Evolutionary conservation across 2,113 vertebrate species (phyloP).

Genomic region (Vidua chalybeata): DNA sequence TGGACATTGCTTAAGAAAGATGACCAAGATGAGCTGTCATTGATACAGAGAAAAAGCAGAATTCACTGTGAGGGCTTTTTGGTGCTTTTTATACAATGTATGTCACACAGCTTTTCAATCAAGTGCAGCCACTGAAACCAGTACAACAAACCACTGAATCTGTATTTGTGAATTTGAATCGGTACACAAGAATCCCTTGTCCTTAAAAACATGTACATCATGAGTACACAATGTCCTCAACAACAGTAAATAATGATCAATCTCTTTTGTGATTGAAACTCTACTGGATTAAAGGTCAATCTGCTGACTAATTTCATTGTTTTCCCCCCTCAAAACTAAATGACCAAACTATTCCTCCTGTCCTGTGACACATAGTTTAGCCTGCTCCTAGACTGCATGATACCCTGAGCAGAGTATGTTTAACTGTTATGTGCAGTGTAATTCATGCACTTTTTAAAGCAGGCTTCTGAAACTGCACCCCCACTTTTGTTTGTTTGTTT

Average conservation of each 20-base stretch:
- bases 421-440: background rate
- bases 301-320: background rate
- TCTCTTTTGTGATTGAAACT: background rate
- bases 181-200: background rate
- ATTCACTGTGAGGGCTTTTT: background rate
- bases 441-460: background rate
- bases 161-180: background rate
- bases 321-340: background rate
- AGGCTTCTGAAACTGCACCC: background rate
- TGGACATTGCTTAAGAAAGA: background rate
- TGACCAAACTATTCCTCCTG: background rate
- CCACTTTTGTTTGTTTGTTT: background rate
- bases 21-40: rapidly evolving
- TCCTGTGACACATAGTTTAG: background rate
- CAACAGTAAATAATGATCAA: background rate
- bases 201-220: background rate
- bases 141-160: background rate
- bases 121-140: background rate
- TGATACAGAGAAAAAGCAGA: background rate
- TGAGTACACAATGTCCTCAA: background rate
- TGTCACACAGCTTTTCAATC: background rate
- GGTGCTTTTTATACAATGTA: background rate
- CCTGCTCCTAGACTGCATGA: background rate
- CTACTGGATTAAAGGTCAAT: background rate
- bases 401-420: background rate